A percentile compares a stretch with the other conserved stretches of the same genome.
phyloP scores from a whole-genome alignment of 1,140 invertebrate genomes.

The Drosophila ogumai region DNA sequence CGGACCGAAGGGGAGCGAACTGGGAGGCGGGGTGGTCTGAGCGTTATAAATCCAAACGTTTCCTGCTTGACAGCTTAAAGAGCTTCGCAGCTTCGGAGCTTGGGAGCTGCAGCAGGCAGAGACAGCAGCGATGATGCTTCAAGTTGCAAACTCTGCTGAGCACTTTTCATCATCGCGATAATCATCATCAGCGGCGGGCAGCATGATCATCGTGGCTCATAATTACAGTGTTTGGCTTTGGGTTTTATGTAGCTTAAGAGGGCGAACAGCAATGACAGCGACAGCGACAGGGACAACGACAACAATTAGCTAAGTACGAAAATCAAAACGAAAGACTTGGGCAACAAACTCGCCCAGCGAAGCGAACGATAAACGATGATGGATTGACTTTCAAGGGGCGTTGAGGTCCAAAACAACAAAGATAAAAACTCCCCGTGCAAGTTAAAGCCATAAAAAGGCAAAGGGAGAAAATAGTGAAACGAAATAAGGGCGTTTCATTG shows the following conservation, averaged over 20 bases:
- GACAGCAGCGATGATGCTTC: constrained; percentile 73
- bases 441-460: constrained; percentile 5
- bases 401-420: constrained; percentile 22
- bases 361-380: constrained; percentile 64
- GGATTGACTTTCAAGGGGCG: constrained; percentile 50
- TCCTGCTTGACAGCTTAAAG: constrained; percentile 82
- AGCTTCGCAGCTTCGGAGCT: constrained; percentile 58
- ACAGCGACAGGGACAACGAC: constrained; percentile 66
- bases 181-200: constrained; percentile 35
- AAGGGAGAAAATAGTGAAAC: constrained; percentile 12
- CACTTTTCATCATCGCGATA: constrained; percentile 49
- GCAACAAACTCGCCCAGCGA: constrained; percentile 61
- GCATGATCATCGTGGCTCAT: constrained; percentile 60
- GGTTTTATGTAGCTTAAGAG: constrained; percentile 69
- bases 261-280: constrained; percentile 40
- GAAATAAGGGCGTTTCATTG: constrained; percentile 48
- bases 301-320: constrained; percentile 80
- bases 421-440: constrained; percentile 8
- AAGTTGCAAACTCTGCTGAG: constrained; percentile 60
- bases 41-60: constrained; percentile 83
- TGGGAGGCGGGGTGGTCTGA: neutral
- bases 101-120: constrained; percentile 52
- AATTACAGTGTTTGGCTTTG: constrained; percentile 74
- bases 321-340: constrained; percentile 81
- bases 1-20: constrained; percentile 7